These are phyloP conservation scores for Tauraco erythrolophus DNA, from an alignment of 2,113 vertebrate species.

Conservation along the genomic window DNA sequence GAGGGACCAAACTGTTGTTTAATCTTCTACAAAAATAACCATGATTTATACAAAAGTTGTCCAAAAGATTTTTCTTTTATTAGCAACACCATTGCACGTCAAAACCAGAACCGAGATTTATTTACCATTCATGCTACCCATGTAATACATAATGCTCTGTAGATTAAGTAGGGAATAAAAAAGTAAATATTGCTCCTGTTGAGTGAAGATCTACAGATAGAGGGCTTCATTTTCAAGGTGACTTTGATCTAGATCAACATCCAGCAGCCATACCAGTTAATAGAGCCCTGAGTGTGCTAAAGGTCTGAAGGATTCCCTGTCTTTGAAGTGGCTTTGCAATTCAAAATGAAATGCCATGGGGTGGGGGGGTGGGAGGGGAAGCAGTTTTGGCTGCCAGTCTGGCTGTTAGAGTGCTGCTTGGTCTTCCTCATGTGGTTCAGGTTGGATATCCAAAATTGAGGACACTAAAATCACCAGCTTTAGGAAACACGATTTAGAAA, in stretches of 20 bases:
- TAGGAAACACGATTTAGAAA: background rate
- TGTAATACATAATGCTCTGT: background rate
- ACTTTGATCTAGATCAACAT: conserved; percentile 10
- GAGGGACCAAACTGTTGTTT: conserved; percentile 72
- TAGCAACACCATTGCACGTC: background rate
- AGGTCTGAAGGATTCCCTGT: background rate
- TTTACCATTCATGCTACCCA: background rate
- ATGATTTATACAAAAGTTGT: conserved; percentile 71
- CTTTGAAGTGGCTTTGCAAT: background rate
- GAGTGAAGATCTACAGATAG: background rate
- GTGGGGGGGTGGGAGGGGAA: too few relatives aligned
- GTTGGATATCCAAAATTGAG: background rate
- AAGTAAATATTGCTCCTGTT: conserved; percentile 13
- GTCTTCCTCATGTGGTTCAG: background rate
- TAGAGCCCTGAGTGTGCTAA: background rate
- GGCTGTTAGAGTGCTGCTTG: background rate
- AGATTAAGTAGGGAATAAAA: conserved; percentile 10
- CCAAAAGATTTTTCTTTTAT: conserved; percentile 29
- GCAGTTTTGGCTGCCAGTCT: background rate
- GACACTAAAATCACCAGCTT: background rate
- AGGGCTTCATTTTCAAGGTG: background rate
- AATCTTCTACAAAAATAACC: conserved; percentile 71
- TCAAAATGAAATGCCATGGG: background rate
- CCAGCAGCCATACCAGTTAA: background rate
- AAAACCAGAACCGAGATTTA: conserved; percentile 66